phyloP scores from a whole-genome alignment of 2,888 invertebrate species.

The Ypsolopha scabrella region DNA sequence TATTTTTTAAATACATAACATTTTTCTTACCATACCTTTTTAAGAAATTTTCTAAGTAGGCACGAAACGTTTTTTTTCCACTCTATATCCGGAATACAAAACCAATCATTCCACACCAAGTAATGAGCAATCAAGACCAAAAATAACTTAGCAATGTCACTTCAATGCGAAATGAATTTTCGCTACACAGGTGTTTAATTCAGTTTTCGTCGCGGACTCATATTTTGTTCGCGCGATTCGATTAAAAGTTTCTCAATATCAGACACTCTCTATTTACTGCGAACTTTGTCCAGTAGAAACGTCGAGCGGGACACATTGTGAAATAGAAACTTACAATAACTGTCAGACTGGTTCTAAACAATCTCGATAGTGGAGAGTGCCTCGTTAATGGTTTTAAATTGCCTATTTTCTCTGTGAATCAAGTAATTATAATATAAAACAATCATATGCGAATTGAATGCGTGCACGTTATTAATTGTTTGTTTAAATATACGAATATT shows the following conservation, averaged over 20 bases:
- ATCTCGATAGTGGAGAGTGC: neutral
- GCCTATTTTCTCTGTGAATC: too few species aligned
- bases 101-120: too few species aligned
- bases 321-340: neutral
- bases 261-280: constrained; percentile 15
- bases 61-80: too few species aligned
- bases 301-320: constrained; percentile 7
- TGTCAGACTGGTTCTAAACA: neutral
- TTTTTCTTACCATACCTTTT: too few species aligned
- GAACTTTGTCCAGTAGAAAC: constrained; percentile 17
- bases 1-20: too few species aligned
- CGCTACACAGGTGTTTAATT: constrained; percentile 21
- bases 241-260: constrained; percentile 41
- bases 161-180: constrained; percentile 3
- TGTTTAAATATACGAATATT: too few species aligned
- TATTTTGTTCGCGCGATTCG: constrained; percentile 29
- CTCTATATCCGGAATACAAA: too few species aligned
- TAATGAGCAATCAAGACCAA: too few species aligned
- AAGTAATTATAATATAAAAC: too few species aligned
- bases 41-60: too few species aligned
- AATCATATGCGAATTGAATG: too few species aligned
- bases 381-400: neutral
- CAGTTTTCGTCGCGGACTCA: constrained; percentile 13
- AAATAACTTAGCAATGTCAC: neutral
- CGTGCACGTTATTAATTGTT: too few species aligned